phyloP scores from a whole-genome alignment of 2,113 vertebrate genomes.

The Apodemus sylvaticus region DNA sequence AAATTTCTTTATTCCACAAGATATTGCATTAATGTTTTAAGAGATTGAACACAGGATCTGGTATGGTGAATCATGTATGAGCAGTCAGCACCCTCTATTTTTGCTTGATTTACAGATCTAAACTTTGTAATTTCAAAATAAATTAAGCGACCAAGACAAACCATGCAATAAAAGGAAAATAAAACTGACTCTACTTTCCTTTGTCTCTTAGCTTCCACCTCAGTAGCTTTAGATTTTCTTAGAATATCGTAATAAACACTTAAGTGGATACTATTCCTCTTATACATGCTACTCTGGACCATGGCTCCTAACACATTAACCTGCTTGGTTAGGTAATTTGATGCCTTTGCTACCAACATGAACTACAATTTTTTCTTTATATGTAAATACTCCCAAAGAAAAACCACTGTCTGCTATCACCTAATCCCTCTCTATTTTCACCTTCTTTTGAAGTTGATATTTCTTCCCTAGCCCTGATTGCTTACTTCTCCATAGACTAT shows the following conservation, averaged over 20 bases:
- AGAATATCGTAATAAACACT: not conserved
- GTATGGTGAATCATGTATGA: not conserved
- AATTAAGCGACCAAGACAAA: not conserved
- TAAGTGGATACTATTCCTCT: not conserved
- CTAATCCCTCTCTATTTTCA: not conserved
- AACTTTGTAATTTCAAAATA: not conserved
- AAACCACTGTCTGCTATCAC: accelerated
- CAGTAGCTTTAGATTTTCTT: not conserved
- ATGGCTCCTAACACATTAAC: not conserved
- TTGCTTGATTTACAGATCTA: not conserved
- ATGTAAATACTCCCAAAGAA: not conserved
- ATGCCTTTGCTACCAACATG: not conserved
- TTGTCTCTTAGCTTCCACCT: not conserved
- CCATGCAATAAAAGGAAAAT: not conserved
- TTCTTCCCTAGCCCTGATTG: not conserved
- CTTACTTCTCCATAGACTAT: not conserved
- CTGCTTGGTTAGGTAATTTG: not conserved
- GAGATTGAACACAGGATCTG: not conserved
- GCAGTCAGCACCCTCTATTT: not conserved
- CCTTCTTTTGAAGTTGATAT: not conserved
- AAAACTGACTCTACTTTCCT: not conserved
- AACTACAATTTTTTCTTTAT: not conserved
- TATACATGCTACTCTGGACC: not conserved
- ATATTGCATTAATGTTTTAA: not conserved
- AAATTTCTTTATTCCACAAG: too few relatives aligned